These are phyloP conservation scores for Triops longicaudatus DNA, from an alignment of 1,140 invertebrate genomes.

Conservation along the genomic window DNA sequence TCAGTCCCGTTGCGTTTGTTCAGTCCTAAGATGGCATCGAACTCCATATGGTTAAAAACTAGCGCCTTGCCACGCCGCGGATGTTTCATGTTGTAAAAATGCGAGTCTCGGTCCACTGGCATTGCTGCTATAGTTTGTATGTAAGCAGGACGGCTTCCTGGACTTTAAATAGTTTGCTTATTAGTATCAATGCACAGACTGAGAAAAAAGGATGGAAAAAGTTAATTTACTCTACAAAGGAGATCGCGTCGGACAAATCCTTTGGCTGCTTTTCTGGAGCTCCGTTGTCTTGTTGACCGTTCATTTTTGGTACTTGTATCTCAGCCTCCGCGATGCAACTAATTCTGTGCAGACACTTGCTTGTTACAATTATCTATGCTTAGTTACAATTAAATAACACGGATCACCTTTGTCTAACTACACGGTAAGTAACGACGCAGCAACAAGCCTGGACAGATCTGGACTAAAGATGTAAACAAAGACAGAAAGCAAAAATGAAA, in stretches of 20 bases:
- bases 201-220: not conserved
- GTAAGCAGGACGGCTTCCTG: not conserved
- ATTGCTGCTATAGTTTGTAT: conserved; percentile 28
- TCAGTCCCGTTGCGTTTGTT: conserved; percentile 43
- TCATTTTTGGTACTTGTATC: not conserved
- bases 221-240: not conserved
- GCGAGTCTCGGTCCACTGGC: conserved; percentile 35
- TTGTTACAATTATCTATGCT: too few relatives aligned
- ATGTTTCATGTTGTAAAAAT: conserved; percentile 46
- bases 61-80: conserved; percentile 43
- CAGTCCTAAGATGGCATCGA: conserved; percentile 38
- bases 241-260: not conserved
- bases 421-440: too few relatives aligned
- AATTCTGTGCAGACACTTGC: too few relatives aligned
- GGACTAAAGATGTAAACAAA: too few relatives aligned
- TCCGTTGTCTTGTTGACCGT: not conserved
- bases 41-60: conserved; percentile 48
- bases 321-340: not conserved
- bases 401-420: too few relatives aligned
- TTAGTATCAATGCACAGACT: not conserved
- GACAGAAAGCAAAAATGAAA: too few relatives aligned
- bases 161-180: not conserved
- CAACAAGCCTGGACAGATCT: too few relatives aligned
- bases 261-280: not conserved
- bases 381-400: too few relatives aligned